Conservation (phyloP, 2,888 invertebrate species). For the Amiota mariae region DNA sequence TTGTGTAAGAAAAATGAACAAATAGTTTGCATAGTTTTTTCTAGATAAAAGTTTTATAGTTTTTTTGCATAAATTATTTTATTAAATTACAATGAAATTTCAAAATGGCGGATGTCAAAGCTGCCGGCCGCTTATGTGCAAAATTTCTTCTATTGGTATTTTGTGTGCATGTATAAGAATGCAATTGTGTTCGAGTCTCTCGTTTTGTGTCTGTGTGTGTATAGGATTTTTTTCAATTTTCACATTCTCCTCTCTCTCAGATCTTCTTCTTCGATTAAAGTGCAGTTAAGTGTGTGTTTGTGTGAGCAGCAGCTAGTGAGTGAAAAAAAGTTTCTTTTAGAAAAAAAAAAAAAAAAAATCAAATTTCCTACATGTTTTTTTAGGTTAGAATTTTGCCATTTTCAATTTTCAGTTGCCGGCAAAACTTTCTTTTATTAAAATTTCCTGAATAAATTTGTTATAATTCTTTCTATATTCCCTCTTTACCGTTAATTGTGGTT, state of each 20-base stretch:
- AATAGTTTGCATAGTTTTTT: too few relatives aligned
- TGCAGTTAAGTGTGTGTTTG: background rate
- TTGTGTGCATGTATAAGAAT: background rate
- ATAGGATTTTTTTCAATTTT: background rate
- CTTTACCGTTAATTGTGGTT: too few relatives aligned
- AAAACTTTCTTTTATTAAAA: too few relatives aligned
- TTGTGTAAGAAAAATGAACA: background rate
- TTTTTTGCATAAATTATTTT: too few relatives aligned
- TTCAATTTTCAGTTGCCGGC: background rate
- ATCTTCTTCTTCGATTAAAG: background rate
- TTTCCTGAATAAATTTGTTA: too few relatives aligned
- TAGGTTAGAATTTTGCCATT: background rate
- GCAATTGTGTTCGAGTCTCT: background rate
- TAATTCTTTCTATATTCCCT: too few relatives aligned
- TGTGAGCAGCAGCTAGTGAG: background rate
- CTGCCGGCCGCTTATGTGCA: background rate
- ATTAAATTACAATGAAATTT: background rate
- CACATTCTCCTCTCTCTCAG: background rate
- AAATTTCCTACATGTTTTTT: background rate
- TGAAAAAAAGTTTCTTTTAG: too few relatives aligned
- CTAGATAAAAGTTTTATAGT: too few relatives aligned
- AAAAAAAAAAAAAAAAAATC: too few relatives aligned
- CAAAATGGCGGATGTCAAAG: slow-evolving; percentile 11
- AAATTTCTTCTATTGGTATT: background rate
- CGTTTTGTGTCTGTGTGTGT: background rate